Base-by-base conservation (phyloP, 1,140 invertebrate genomes). In the Papilio dardanus region DNA sequence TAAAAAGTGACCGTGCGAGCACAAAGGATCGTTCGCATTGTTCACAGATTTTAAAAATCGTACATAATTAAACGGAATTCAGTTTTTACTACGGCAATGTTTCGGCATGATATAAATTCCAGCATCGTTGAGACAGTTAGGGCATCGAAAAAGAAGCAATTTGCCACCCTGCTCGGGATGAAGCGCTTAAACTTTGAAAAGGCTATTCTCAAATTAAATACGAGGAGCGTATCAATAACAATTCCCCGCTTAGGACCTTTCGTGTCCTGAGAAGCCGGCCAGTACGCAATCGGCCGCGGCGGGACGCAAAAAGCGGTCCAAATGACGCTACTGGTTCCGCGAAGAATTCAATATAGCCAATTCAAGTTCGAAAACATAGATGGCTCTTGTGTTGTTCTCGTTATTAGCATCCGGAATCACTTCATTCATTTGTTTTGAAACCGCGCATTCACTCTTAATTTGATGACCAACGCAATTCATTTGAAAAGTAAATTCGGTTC, bases 31-130 rank as follows among this genome's bases (percentile, higher is more conserved):
- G 80, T 86, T 90, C 78, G 89, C 89, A 93, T 93, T 93, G 90
- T 92, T 93, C 89, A 91, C 90, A 91, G 90, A 91, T 92, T 92
- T 92, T 88, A 86, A 92, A 89, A 91, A 92, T 90, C 89, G 87
- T 88, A 87, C 90, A 91, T 93, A 93, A 93, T 93, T 93, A 92
- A 92, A 88, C 87, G 91, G 91, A 92, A 93, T 93, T 83, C 79
- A 81, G 78, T 92, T 93, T 91, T 93, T 93, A 82, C 79, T 8
- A 33, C 54, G 50, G 75, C 46, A 71, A 78, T 82, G 86, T 90
- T 90, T 88, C 86, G 83, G 80, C 78, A 87, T 90, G 82, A 88
- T 91, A 92, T 89, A 90, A 88, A 92, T 92, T 90, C 90, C 86
- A 83, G 79, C 74, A 83, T 88, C 80, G 74, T 78, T 75, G 74